Conservation (phyloP, 2,888 invertebrate genomes). For the Atethmia centrago region DNA sequence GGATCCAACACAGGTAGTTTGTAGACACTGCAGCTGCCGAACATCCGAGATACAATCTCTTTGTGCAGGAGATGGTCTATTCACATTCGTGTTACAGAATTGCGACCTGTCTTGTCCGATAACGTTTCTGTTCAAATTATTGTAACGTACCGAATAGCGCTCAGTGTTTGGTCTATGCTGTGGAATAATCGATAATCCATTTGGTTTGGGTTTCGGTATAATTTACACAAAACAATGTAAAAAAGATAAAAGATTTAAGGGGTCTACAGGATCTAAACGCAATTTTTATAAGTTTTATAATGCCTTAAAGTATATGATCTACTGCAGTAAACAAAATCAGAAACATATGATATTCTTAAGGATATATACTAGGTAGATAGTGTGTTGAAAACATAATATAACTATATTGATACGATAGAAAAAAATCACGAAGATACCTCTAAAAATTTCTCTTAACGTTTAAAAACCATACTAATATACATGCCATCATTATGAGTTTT, state of each 20-base stretch:
- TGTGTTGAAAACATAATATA: no score
- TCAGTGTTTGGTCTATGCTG: background rate
- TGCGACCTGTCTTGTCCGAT: background rate
- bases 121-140: background rate
- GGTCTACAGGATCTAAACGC: no score
- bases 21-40: slow-evolving; percentile 13
- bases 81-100: slow-evolving; percentile 3
- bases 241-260: background rate
- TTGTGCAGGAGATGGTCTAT: slow-evolving; percentile 22
- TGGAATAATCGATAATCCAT: background rate
- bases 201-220: background rate
- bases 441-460: no score
- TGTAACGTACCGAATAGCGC: background rate
- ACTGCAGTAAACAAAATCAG: no score
- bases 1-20: background rate
- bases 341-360: no score
- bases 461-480: no score
- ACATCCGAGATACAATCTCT: slow-evolving; percentile 22
- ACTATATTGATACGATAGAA: no score
- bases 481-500: no score
- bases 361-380: no score
- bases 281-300: no score
- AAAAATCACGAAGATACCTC: no score
- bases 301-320: no score
- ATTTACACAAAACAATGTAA: background rate